A percentile compares a stretch with the other conserved stretches of the same genome.
Conservation (phyloP, 2,113 vertebrate species). For the Nerophis lumbriciformis region DNA sequence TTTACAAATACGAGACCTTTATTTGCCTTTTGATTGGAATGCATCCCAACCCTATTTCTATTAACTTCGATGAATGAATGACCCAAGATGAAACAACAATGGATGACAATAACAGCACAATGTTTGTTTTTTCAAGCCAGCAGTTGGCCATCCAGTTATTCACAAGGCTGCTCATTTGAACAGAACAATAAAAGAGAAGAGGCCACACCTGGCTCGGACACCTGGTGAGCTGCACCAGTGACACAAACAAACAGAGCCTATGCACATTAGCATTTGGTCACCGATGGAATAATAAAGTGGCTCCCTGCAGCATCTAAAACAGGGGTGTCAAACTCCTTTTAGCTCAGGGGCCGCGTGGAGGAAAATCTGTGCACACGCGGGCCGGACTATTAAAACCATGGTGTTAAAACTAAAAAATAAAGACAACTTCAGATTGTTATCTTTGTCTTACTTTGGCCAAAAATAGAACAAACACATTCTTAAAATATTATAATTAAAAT, state of each 20-base stretch:
- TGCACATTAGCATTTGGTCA: conserved; percentile 14
- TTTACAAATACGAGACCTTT: background rate
- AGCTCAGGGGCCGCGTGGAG: too few relatives aligned
- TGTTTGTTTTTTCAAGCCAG: conserved; percentile 19
- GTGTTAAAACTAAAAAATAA: too few relatives aligned
- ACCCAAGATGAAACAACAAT: conserved; percentile 29
- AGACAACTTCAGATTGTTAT: too few relatives aligned
- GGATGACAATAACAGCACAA: conserved; percentile 10
- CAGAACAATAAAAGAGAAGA: conserved; percentile 49
- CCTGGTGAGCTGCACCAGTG: conserved; percentile 45
- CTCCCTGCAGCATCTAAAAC: background rate
- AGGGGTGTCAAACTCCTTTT: too few relatives aligned
- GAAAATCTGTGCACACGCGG: too few relatives aligned
- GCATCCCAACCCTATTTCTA: conserved; percentile 25
- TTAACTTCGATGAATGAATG: conserved; percentile 3
- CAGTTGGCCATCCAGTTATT: conserved; percentile 41
- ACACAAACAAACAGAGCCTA: conserved; percentile 26
- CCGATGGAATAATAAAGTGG: conserved; percentile 6
- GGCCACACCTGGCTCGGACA: conserved; percentile 59
- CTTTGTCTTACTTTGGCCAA: too few relatives aligned
- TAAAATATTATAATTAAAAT: too few relatives aligned
- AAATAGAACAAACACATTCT: too few relatives aligned
- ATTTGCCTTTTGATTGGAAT: conserved; percentile 21
- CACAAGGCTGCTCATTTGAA: conserved; percentile 54
- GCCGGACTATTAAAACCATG: too few relatives aligned